A percentile compares a stretch with the other conserved stretches of the same genome.
Evolutionary conservation across 2,113 vertebrate species (phyloP).

Genomic region (Nothocercus nigrocapillus): DNA sequence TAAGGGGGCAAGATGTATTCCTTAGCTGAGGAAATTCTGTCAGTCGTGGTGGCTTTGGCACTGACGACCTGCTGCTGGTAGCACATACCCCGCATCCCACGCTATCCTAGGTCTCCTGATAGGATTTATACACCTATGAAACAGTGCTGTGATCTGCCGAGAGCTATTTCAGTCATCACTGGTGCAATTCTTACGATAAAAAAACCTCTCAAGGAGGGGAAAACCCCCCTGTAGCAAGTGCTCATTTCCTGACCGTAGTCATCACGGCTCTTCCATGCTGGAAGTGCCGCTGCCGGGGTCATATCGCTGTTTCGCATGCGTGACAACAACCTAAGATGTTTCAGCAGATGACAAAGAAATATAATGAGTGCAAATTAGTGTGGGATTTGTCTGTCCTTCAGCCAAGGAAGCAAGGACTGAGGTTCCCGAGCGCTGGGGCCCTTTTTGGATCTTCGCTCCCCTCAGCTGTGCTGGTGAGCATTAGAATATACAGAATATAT

Average conservation of each 20-base stretch:
- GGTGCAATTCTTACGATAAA: background rate
- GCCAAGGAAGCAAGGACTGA: background rate
- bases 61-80: background rate
- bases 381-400: background rate
- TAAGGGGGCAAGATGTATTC: background rate
- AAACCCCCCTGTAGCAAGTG: background rate
- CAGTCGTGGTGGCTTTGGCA: background rate
- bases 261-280: background rate
- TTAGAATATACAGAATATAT: background rate
- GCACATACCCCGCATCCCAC: background rate
- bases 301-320: background rate
- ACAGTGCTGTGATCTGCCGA: rapidly evolving
- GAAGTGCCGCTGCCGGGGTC: background rate
- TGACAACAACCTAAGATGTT: background rate
- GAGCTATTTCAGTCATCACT: background rate
- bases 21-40: background rate
- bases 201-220: background rate
- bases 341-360: background rate
- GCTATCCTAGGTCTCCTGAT: background rate
- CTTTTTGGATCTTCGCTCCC: background rate
- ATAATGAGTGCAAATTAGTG: background rate
- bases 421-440: background rate
- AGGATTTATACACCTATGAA: background rate
- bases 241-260: background rate
- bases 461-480: background rate